Evolutionary conservation across 1,140 invertebrate species (phyloP).

Genomic region (Amphibalanus amphitrite): DNA sequence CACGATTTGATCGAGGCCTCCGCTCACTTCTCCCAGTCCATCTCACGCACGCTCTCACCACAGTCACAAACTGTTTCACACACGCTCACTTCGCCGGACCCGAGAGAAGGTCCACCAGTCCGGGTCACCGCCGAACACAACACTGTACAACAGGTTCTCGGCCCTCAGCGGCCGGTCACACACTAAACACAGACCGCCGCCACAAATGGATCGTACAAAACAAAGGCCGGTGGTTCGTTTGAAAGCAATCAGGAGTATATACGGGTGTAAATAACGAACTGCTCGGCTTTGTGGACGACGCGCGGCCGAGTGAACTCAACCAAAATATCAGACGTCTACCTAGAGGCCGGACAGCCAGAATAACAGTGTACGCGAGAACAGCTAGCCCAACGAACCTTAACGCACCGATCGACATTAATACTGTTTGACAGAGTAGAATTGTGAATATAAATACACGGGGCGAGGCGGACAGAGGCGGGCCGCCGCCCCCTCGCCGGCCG

Average conservation of each 20-base stretch:
- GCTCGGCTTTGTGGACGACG: no score
- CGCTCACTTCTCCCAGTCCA: neutral
- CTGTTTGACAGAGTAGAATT: neutral
- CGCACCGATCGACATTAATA: neutral
- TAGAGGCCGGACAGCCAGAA: neutral
- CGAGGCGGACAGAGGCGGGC: neutral
- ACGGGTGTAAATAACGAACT: neutral
- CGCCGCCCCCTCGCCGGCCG: no score
- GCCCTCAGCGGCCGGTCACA: no score
- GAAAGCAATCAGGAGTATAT: constrained; percentile 1
- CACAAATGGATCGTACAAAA: neutral
- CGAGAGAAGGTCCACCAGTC: neutral
- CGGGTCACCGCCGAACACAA: no score
- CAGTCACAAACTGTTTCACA: neutral
- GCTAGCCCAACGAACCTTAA: neutral
- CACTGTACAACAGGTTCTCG: no score
- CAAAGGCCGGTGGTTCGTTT: constrained; percentile 1
- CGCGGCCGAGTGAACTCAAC: neutral
- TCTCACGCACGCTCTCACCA: neutral
- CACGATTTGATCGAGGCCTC: neutral
- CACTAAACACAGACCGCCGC: no score
- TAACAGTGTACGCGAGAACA: neutral
- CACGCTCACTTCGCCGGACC: neutral
- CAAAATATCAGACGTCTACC: neutral
- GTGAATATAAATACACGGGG: neutral